Evolutionary conservation across 2,797 vertebrate genomes (phyloP), one percentile per base, ranked within the genome.

Genomic region (Scolopax bukidnonensis): DNA sequence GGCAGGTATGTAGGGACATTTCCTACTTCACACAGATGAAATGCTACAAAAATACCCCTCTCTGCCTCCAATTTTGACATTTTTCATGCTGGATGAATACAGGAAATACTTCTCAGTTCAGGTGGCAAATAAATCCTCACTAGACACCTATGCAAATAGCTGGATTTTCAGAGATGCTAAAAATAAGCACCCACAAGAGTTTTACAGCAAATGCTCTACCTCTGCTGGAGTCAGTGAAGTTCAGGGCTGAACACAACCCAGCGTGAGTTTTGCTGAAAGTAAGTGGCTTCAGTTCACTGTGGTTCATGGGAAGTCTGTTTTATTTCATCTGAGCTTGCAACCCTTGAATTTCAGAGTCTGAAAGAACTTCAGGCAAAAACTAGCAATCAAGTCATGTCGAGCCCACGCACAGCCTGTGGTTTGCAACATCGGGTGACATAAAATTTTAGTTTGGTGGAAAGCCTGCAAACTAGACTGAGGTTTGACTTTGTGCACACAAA

Each of bases 281-380:
- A 77, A 94, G 84, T 53, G 53, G 17, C 81, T 95, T 32, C 8
- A 8, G 84, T 87, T 95, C 89, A 92, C 88, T 83, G 57, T 64
- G 92, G 96, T 91, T 97, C 94, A 95, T 83, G 90, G 92, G 65
- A 96, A 96, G 54, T 41, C 96, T 87, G 81, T 36, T 90, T 94
- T 84, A 65, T 96, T 95, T 93, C 59, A 68, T 94, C 90, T 59
- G 84, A 91, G 73, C 61, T 71, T 48, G 21, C 65, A 92, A 77
- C 60, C 65, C 81, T 81, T 38, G 90, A 80, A 75, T 91, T 95
- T 94, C 68, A 32, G 88, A 68, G 30, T 7, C 80, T 90, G 80
- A 89, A 79, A 76, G 81, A 79, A 51, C 65, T 79, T 73, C 6
- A 70, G 77, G 48, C 47, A 68, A 76, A 89, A 92, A 28, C 5